Percentiles rank a stretch among this genome's conserved stretches.
These are phyloP conservation scores for Noctua comes DNA, from an alignment of 2,888 invertebrate genomes.

Conservation along the genomic window DNA sequence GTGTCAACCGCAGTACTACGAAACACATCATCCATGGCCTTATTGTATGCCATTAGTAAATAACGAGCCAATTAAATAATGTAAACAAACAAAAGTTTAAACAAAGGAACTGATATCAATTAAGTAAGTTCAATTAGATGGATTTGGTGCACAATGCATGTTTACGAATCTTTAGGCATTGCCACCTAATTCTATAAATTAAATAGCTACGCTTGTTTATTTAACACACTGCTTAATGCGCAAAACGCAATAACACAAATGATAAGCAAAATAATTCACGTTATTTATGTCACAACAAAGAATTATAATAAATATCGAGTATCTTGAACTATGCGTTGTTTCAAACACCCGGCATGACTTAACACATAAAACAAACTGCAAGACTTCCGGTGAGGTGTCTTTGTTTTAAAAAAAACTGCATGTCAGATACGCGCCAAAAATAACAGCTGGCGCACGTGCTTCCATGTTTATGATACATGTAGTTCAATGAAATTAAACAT, in stretches of 20 bases:
- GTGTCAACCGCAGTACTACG: constrained; percentile 46
- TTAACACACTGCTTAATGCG: constrained; percentile 26
- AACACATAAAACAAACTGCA: constrained; percentile 24
- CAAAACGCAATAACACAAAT: constrained; percentile 12
- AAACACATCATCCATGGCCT: constrained; percentile 44
- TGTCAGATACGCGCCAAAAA: constrained; percentile 82
- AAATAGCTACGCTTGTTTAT: constrained; percentile 15
- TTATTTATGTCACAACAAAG: constrained; percentile 1
- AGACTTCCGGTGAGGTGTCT: constrained; percentile 25
- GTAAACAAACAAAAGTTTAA: constrained; percentile 33
- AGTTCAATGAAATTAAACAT: constrained; percentile 45
- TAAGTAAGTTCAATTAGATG: constrained; percentile 34
- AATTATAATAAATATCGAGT: neutral
- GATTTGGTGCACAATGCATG: constrained; percentile 30
- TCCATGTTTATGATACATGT: constrained; percentile 42
- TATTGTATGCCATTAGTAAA: constrained; percentile 38
- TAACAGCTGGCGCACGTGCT: constrained; percentile 74
- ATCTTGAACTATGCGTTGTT: constrained; percentile 10
- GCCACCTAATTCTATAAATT: constrained; percentile 9
- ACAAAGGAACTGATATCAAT: constrained; percentile 56
- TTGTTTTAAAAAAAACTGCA: constrained; percentile 74
- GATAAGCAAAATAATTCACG: constrained; percentile 26
- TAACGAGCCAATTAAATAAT: constrained; percentile 35
- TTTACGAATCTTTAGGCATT: constrained; percentile 18
- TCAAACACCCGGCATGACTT: neutral